Evolutionary conservation across 2,113 vertebrate genomes (phyloP).

Genomic region (Morone chrysops): DNA sequence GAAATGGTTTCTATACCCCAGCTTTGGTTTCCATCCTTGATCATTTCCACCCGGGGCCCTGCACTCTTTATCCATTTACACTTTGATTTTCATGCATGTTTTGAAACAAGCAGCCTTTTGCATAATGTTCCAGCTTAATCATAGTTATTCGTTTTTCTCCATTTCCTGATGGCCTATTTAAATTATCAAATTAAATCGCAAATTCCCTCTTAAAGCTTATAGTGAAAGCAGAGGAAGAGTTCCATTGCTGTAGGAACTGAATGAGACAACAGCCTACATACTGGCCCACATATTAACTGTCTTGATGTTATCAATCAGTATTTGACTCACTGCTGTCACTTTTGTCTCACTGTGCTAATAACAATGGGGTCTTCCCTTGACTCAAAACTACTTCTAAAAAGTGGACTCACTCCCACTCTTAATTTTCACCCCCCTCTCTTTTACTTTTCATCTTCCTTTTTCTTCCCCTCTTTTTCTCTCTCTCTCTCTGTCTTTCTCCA

Average conservation of each 20-base stretch:
- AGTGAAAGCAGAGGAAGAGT: constrained; percentile 8
- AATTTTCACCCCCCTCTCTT: constrained; percentile 4
- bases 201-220: neutral
- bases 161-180: constrained; percentile 11
- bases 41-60: constrained; percentile 21
- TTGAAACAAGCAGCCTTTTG: constrained; percentile 11
- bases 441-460: constrained; percentile 18
- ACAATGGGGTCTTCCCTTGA: constrained; percentile 67
- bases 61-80: neutral
- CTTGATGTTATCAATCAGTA: constrained; percentile 31
- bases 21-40: constrained; percentile 33
- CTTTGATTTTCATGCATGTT: constrained; percentile 1
- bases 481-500: constrained; percentile 30
- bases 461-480: neutral
- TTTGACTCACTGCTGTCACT: constrained; percentile 57
- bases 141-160: constrained; percentile 6
- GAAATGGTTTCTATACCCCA: neutral
- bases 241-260: constrained; percentile 1
- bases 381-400: constrained; percentile 64
- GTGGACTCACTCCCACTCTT: constrained; percentile 47
- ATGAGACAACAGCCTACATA: neutral
- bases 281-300: constrained; percentile 37
- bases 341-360: constrained; percentile 20
- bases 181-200: neutral
- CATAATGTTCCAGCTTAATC: neutral